Base-by-base conservation (phyloP, 2,797 vertebrate genomes). In the Glyptemys insculpta region DNA sequence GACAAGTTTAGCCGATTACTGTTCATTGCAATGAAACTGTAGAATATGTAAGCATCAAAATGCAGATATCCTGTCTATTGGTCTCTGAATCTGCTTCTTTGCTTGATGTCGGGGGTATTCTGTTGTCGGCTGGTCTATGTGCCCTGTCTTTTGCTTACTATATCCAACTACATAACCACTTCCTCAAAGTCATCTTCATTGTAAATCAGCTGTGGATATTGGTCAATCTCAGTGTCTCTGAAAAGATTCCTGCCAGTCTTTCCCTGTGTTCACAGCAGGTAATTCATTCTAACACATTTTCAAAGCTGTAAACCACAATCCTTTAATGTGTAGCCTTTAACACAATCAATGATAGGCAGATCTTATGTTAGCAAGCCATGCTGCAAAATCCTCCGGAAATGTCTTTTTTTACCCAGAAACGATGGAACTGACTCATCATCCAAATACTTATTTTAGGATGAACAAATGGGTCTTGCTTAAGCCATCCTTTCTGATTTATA, bases 401-500 rank as follows among this genome's bases (percentile, higher is more conserved):
- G 90, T 95, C 65, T 37, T 95, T 92, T 90, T 90, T 88, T 72
- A n/a, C 87, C 8, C 92, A 50, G 31, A 52, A 83, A 85, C 8
- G 19, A 41, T 4, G 72, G 85, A 29, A 56, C 85, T 95, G 89
- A 92, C 90, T 95, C 95, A 90, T 10, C 80, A 86, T 94, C 93
- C 96, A 96, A 94, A 95, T 53, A 79, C 25, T 85, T 92, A 81
- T 91, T 74, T 1, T 72, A 11, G 88, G 7, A 34, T 0, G 47
- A 86, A 50, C 44, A 76, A 76, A 76, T 29, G 14, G 72, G 72
- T 6, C 89, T 25, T 95, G 95, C 93, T 94, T 37, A 96, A 96
- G 90, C 25, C 88, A 25, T 92, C 96, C 80, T 72, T 59, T 11
- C 86, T 96, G 3, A 94, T 95, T 95, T 93, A 90, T 94, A 95